phyloP scores from a whole-genome alignment of 2,113 vertebrate species.

The Pachyramphus minor region DNA sequence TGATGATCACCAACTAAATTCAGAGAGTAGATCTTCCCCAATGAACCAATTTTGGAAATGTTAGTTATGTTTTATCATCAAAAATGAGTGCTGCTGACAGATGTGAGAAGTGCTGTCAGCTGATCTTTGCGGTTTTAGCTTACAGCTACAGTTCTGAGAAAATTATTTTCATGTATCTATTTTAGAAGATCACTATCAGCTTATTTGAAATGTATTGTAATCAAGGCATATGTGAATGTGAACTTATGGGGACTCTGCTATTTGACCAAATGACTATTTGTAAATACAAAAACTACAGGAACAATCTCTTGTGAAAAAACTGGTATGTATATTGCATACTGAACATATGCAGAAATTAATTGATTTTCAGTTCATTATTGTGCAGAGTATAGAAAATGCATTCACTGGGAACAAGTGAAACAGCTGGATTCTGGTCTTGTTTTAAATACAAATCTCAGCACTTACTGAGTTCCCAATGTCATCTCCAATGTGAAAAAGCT shows the following conservation, averaged over 20 bases:
- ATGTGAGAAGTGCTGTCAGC: slow-evolving; percentile 50
- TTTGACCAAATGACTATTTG: background rate
- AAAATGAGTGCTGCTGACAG: slow-evolving; percentile 26
- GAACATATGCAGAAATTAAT: background rate
- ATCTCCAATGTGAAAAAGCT: background rate
- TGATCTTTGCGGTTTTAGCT: slow-evolving; percentile 42
- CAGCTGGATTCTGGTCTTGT: background rate
- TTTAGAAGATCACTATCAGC: slow-evolving; percentile 39
- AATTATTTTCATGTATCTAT: slow-evolving; percentile 44
- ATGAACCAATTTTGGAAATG: slow-evolving; percentile 40
- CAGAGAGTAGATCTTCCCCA: slow-evolving; percentile 1
- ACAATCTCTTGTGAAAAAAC: background rate
- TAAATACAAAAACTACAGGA: background rate
- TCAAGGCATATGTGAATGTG: background rate
- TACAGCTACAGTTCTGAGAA: slow-evolving; percentile 14
- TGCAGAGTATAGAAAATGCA: background rate
- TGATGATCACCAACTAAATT: slow-evolving; percentile 10
- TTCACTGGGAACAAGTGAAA: slow-evolving; percentile 2
- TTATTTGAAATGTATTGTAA: slow-evolving; percentile 26
- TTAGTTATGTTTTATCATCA: slow-evolving; percentile 56
- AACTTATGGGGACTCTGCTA: background rate
- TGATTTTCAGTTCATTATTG: background rate
- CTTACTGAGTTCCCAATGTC: background rate
- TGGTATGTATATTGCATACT: background rate
- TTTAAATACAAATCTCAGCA: slow-evolving; percentile 7